These are phyloP conservation scores for Meandrusa payeni DNA, from an alignment of 2,888 invertebrate species.

Conservation along the genomic window DNA sequence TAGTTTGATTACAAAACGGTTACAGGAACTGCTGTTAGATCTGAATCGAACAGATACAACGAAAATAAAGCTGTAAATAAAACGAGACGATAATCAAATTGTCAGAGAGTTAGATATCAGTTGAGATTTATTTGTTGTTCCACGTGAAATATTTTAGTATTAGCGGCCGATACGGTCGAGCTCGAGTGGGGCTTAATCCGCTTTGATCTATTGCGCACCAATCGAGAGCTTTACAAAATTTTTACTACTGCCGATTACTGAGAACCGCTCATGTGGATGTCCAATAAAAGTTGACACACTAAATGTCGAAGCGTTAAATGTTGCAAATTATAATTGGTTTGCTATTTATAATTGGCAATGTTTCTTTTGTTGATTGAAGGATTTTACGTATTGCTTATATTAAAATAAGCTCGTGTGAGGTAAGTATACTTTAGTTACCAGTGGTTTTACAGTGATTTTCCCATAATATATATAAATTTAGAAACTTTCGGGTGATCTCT, in stretches of 20 bases:
- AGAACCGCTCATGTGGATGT: background rate
- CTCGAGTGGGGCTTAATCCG: slow-evolving; percentile 1
- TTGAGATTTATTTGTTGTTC: slow-evolving; percentile 20
- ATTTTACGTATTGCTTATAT: too few relatives aligned
- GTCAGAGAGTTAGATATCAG: slow-evolving; percentile 12
- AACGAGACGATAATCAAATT: slow-evolving; percentile 8
- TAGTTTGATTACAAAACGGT: too few relatives aligned
- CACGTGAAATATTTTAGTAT: slow-evolving; percentile 21
- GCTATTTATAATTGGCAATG: too few relatives aligned
- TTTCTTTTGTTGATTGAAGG: too few relatives aligned
- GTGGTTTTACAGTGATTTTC: too few relatives aligned
- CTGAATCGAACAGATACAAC: background rate
- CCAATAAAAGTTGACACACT: background rate
- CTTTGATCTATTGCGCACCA: slow-evolving; percentile 19
- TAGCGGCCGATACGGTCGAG: slow-evolving; percentile 5
- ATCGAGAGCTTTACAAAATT: slow-evolving; percentile 7
- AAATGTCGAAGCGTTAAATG: background rate
- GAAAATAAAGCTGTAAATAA: slow-evolving; percentile 12
- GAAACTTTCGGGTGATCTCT: too few relatives aligned
- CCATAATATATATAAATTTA: too few relatives aligned
- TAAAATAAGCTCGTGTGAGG: too few relatives aligned
- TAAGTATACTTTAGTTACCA: too few relatives aligned
- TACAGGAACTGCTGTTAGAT: too few relatives aligned
- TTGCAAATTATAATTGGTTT: too few relatives aligned
- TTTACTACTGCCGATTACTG: slow-evolving; percentile 2